Evolutionary conservation across 2,888 invertebrate species (phyloP).

Genomic region (Leucoptera coffeella): DNA sequence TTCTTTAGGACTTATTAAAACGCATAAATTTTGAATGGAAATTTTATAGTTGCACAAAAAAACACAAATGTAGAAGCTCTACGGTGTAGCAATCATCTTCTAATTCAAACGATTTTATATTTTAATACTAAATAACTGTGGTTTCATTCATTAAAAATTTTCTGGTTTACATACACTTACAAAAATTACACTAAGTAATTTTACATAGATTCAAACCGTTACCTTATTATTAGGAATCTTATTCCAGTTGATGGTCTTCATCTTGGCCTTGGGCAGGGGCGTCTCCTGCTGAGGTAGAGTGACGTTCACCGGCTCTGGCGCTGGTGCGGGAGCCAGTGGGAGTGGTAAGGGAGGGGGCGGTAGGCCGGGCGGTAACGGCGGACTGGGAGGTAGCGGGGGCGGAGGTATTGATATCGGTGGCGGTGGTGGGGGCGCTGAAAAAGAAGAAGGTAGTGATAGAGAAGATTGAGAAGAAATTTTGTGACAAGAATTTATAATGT

Average conservation of each 20-base stretch:
- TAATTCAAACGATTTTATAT: too few relatives aligned
- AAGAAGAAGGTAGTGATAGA: neutral
- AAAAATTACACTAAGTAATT: too few relatives aligned
- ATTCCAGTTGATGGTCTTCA: conserved; percentile 98
- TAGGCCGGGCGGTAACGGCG: conserved; percentile 28
- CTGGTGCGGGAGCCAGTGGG: conserved; percentile 24
- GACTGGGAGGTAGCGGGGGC: conserved; percentile 33
- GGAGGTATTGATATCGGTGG: conserved; percentile 12
- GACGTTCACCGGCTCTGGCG: conserved; percentile 29
- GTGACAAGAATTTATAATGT: too few relatives aligned
- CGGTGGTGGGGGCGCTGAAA: conserved; percentile 16
- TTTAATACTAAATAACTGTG: too few relatives aligned
- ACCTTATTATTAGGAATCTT: conserved; percentile 90
- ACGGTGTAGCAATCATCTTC: too few relatives aligned
- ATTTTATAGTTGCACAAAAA: too few relatives aligned
- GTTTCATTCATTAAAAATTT: too few relatives aligned
- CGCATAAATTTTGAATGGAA: too few relatives aligned
- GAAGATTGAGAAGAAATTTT: neutral
- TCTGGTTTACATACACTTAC: too few relatives aligned
- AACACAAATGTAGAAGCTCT: too few relatives aligned
- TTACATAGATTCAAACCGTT: too few relatives aligned
- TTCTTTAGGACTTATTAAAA: too few relatives aligned
- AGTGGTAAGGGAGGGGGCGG: conserved; percentile 30
- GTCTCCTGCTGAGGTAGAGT: conserved; percentile 86
- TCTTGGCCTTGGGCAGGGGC: conserved; percentile 90